Evolutionary conservation across 1,140 invertebrate species (phyloP).

Genomic region (Formica exsecta): DNA sequence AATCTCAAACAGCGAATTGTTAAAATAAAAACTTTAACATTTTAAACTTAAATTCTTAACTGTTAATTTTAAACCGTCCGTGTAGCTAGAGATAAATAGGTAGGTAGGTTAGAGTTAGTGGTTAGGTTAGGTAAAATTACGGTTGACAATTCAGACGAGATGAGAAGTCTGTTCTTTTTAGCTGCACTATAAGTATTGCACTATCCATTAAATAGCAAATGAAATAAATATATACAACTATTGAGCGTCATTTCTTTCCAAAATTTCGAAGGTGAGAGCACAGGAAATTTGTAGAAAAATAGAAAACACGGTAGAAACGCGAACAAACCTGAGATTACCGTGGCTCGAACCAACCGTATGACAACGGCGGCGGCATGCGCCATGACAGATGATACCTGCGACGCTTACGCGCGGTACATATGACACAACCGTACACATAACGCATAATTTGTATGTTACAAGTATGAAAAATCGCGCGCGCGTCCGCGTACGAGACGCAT

Average conservation of each 20-base stretch:
- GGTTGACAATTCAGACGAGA: constrained; percentile 25
- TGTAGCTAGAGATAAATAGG: background rate
- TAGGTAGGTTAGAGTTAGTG: background rate
- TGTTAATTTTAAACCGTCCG: too few species aligned
- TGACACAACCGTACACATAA: background rate
- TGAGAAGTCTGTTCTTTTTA: constrained; percentile 23
- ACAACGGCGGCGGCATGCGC: constrained; percentile 30
- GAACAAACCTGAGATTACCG: background rate
- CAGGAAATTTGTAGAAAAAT: background rate
- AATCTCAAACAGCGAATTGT: background rate
- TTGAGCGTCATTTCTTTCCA: background rate
- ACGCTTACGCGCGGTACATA: constrained; percentile 43
- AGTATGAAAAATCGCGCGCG: background rate
- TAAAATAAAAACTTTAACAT: too few species aligned
- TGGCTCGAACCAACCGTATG: background rate
- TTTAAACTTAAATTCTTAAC: too few species aligned
- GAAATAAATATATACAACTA: background rate
- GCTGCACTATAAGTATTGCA: background rate
- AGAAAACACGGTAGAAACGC: background rate
- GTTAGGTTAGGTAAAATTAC: constrained; percentile 9
- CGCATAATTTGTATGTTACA: background rate
- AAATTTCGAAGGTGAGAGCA: background rate
- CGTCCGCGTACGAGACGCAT: background rate
- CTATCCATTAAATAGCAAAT: background rate
- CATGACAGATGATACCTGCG: constrained; percentile 51